Conservation (phyloP, 2,888 invertebrate genomes). For the Schizotus pectinicornis region DNA sequence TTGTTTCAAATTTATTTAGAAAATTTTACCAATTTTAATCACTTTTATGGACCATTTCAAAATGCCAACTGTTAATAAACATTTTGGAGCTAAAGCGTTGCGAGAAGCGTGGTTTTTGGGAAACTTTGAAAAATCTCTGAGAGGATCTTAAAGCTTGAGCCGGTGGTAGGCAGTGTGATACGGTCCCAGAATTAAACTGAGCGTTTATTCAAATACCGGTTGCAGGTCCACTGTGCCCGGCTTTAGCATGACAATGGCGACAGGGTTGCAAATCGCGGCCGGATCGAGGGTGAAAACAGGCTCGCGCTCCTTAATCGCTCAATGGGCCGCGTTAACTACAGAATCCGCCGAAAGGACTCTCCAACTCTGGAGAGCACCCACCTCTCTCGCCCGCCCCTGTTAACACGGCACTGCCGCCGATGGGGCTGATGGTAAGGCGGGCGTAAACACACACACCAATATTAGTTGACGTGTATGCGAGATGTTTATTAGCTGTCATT, state of each 20-base stretch:
- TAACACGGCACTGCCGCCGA: no score
- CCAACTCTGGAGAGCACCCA: conserved; percentile 22
- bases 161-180: conserved; percentile 19
- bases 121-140: no score
- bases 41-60: no score
- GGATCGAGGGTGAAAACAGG: conserved; percentile 40
- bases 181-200: conserved; percentile 18
- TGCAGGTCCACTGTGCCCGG: conserved; percentile 9
- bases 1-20: no score
- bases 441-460: no score
- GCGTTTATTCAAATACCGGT: conserved; percentile 28
- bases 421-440: no score
- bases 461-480: conserved; percentile 2
- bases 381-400: background rate
- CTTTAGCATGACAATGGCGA: conserved; percentile 29
- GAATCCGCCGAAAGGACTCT: conserved; percentile 30
- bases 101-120: no score
- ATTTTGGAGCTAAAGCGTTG: no score
- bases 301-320: conserved; percentile 44
- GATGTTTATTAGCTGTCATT: conserved; percentile 28
- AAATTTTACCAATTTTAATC: no score
- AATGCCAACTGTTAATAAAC: no score
- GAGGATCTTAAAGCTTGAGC: no score
- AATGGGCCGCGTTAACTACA: conserved; percentile 41
- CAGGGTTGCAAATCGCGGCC: conserved; percentile 18